Percentiles rank a stretch among this genome's conserved stretches.
phyloP scores from a whole-genome alignment of 1,140 invertebrate genomes.

The Pteromalus puparum region DNA sequence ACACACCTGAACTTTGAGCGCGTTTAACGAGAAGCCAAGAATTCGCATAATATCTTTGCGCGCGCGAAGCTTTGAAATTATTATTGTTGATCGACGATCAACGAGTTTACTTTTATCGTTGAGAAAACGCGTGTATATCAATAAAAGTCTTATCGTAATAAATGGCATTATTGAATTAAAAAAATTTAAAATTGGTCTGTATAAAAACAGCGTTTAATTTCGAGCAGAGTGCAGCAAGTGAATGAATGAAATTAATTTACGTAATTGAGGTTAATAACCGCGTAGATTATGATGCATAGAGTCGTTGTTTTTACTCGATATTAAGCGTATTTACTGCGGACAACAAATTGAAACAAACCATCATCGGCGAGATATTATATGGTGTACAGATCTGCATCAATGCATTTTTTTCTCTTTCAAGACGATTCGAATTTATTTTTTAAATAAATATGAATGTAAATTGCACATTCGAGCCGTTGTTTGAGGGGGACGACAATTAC shows the following conservation, averaged over 20 bases:
- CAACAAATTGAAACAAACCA: too few relatives aligned
- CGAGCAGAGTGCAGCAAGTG: not conserved
- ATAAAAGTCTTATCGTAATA: not conserved
- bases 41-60: not conserved
- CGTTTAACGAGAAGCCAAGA: not conserved
- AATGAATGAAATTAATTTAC: not conserved
- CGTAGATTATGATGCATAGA: not conserved
- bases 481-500: too few relatives aligned
- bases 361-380: not conserved
- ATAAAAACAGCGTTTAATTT: not conserved
- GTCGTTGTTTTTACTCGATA: not conserved
- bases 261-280: slow-evolving; percentile 25
- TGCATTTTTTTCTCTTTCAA: too few relatives aligned
- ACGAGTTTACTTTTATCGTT: not conserved
- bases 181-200: too few relatives aligned
- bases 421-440: too few relatives aligned
- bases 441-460: too few relatives aligned
- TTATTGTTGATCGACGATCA: not conserved
- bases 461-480: too few relatives aligned
- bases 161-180: not conserved
- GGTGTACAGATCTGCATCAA: too few relatives aligned
- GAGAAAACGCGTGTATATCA: too few relatives aligned
- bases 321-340: not conserved
- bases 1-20: not conserved
- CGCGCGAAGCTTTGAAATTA: not conserved